phyloP scores from a whole-genome alignment of 2,888 invertebrate species.

The Melikaiella ostensackeni region DNA sequence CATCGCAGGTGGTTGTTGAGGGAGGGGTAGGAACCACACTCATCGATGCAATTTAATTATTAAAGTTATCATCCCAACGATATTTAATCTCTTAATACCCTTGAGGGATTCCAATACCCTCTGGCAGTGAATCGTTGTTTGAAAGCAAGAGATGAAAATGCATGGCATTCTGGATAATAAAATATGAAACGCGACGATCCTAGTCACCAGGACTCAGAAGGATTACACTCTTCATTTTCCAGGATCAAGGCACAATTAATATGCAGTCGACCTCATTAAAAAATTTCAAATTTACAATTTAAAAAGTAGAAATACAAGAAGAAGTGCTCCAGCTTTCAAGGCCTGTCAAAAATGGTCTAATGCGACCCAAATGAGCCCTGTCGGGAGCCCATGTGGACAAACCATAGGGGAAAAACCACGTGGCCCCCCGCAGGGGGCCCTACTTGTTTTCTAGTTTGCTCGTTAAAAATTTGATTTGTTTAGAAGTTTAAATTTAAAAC shows the following conservation, averaged over 20 bases:
- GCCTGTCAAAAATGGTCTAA: no score
- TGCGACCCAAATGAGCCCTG: no score
- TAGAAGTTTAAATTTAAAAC: no score
- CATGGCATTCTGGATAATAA: slow-evolving; percentile 55
- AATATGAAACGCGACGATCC: slow-evolving; percentile 54
- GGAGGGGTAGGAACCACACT: neutral
- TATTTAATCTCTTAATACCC: slow-evolving; percentile 63
- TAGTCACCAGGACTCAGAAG: slow-evolving; percentile 20
- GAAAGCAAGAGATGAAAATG: slow-evolving; percentile 54
- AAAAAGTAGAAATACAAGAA: no score
- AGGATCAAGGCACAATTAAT: slow-evolving; percentile 33
- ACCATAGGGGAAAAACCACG: no score
- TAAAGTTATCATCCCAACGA: slow-evolving; percentile 62
- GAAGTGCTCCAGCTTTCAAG: no score
- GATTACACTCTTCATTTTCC: slow-evolving; percentile 6
- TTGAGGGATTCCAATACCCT: slow-evolving; percentile 61
- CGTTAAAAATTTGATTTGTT: no score
- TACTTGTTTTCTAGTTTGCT: no score
- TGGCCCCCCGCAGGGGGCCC: no score
- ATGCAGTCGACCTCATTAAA: neutral
- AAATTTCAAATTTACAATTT: no score
- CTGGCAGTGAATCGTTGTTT: slow-evolving; percentile 55
- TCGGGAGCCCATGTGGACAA: no score
- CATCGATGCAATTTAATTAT: slow-evolving; percentile 60
- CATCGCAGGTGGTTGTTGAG: neutral